A percentile compares a stretch with the other conserved stretches of the same genome.
phyloP scores from a whole-genome alignment of 2,888 invertebrate species.

The Dolichopus griseipennis region DNA sequence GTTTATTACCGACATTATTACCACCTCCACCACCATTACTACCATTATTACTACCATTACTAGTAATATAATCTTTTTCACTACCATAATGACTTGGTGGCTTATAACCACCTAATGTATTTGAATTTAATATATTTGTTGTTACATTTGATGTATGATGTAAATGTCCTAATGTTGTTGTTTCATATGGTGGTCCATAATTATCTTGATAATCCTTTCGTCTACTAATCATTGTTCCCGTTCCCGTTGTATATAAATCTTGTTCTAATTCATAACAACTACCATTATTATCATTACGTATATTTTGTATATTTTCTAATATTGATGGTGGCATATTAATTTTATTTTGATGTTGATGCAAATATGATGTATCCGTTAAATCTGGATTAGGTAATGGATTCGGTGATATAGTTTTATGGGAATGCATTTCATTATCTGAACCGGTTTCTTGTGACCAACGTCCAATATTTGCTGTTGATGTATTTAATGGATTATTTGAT shows the following conservation, averaged over 20 bases:
- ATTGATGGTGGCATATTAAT: conserved; percentile 49
- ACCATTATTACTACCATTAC: conserved; percentile 22
- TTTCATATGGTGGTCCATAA: conserved; percentile 34
- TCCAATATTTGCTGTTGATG: conserved; percentile 36
- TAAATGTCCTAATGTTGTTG: conserved; percentile 17
- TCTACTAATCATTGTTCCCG: conserved; percentile 18
- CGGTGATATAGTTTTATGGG: conserved; percentile 53
- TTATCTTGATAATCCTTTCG: conserved; percentile 40
- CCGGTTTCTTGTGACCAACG: conserved; percentile 74
- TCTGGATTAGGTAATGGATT: conserved; percentile 70
- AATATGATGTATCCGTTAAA: conserved; percentile 56
- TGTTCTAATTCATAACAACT: conserved; percentile 34
- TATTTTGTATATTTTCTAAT: conserved; percentile 52
- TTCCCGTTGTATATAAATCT: conserved; percentile 29
- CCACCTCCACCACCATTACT: conserved; percentile 21
- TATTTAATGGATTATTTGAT: background rate
- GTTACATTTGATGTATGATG: background rate
- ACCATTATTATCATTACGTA: conserved; percentile 43
- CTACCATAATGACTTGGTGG: conserved; percentile 41
- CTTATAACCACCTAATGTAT: conserved; percentile 23
- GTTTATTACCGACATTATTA: conserved; percentile 28
- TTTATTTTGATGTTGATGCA: conserved; percentile 46
- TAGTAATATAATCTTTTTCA: conserved; percentile 36
- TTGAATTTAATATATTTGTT: conserved; percentile 12
- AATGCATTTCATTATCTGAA: conserved; percentile 62